phyloP scores from a whole-genome alignment of 1,140 invertebrate species.

The Belonocnema kinseyi region DNA sequence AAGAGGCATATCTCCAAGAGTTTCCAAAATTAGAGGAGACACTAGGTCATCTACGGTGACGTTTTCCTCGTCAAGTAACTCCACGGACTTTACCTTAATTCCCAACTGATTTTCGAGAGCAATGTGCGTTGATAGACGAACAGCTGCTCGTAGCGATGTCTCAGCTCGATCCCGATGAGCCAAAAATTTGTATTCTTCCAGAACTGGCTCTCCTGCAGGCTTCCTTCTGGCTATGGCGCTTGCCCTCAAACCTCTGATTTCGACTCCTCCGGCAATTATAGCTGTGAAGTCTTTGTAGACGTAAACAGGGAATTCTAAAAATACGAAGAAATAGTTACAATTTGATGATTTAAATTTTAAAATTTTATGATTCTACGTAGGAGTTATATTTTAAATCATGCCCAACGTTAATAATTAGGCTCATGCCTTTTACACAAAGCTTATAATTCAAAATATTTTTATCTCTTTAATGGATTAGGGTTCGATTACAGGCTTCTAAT shows the following conservation, averaged over 20 bases:
- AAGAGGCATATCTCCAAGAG: conserved; percentile 79
- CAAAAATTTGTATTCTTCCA: conserved; percentile 87
- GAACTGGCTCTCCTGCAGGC: conserved; percentile 79
- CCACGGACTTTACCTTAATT: conserved; percentile 84
- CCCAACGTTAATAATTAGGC: no score
- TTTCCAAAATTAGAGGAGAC: conserved; percentile 76
- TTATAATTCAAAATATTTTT: no score
- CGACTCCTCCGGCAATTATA: conserved; percentile 84
- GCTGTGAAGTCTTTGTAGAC: conserved; percentile 72
- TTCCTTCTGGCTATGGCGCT: conserved; percentile 84
- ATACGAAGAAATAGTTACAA: neutral
- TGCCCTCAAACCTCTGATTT: conserved; percentile 88
- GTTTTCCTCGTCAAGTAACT: conserved; percentile 78
- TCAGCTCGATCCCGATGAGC: conserved; percentile 61
- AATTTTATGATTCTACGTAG: no score
- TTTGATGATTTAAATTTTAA: neutral
- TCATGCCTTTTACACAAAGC: no score
- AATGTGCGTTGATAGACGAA: conserved; percentile 81
- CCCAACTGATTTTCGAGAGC: conserved; percentile 85
- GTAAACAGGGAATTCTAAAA: conserved; percentile 72
- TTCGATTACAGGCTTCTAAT: no score
- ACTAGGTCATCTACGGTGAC: conserved; percentile 69
- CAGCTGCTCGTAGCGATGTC: conserved; percentile 68
- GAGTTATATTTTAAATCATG: no score
- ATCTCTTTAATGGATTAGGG: no score